A percentile compares a stretch with the other conserved stretches of the same genome.
Conservation (phyloP, 2,888 invertebrate species). For the Lasioglossum lativentre region DNA sequence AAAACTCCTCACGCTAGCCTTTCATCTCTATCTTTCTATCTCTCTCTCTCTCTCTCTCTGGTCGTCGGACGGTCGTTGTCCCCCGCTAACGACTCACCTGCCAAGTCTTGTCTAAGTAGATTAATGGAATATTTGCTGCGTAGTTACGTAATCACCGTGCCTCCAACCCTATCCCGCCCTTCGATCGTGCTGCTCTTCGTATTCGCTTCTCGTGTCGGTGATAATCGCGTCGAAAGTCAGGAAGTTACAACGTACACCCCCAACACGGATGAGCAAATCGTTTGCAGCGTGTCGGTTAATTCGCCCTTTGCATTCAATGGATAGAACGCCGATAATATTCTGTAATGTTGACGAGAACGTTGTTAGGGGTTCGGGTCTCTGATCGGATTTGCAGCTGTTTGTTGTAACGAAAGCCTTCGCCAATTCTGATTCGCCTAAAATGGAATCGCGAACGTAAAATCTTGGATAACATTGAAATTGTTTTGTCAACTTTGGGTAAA, state of each 20-base stretch:
- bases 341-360: slow-evolving; percentile 19
- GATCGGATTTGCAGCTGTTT: neutral
- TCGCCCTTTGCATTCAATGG: neutral
- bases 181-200: slow-evolving; percentile 43
- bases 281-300: slow-evolving; percentile 19
- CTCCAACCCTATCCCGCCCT: slow-evolving; percentile 23
- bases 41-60: slow-evolving; percentile 15
- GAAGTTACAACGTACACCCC: neutral
- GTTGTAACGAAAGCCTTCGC: neutral
- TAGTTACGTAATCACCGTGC: slow-evolving; percentile 77
- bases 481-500: no score
- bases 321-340: slow-evolving; percentile 23
- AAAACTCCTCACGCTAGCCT: slow-evolving; percentile 34
- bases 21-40: slow-evolving; percentile 20
- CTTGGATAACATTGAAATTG: no score
- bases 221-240: slow-evolving; percentile 57
- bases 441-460: no score
- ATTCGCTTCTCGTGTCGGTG: slow-evolving; percentile 54
- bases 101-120: slow-evolving; percentile 79
- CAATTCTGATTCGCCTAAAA: neutral
- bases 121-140: slow-evolving; percentile 80
- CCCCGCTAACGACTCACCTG: slow-evolving; percentile 75
- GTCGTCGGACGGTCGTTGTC: slow-evolving; percentile 56
- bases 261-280: neutral
- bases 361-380: neutral